Base-by-base conservation (phyloP, 2,113 vertebrate genomes). In the Euleptes europaea region DNA sequence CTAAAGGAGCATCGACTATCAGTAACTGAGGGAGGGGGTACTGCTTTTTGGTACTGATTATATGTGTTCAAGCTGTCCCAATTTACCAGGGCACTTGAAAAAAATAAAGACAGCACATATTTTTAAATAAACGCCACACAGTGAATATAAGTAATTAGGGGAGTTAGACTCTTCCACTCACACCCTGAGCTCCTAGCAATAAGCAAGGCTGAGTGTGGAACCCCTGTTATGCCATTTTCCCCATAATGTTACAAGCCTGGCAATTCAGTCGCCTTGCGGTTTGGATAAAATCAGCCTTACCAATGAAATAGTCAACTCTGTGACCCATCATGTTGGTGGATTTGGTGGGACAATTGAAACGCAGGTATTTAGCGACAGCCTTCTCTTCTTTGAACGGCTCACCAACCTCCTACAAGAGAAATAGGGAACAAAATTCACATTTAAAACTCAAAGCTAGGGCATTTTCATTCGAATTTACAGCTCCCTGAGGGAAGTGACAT, bases 251-350 rank as follows among this genome's bases (percentile, higher is more conserved):
- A 85, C 6, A 44, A 84, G 15, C 33, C 19, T 65, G 40, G 19
- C 2, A 42, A 4, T 33, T 31, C 54, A 5, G 5, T 47, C 19
- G 2, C 42, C 49, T 38, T 28, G 40, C 70, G 70, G 38, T 38
- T 71, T 42, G 21, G 66, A 54, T 82, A 83, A 70, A 88, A 28
- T 23, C 72, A 89, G 88, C 90, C 97, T 91, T 91, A 99, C 99
- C 99, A 69, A 98, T 97, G 88, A 99, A 99, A 95, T 99, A 99
- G 96, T 99, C 98, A 77, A 99, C 98, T 63, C 98, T 91, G 90
- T 99, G 99, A 65, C 98, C 98, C 98, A 99, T 98, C 99, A 99
- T 99, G 95, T 98, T 99, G 80, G 99, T 99, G 88, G 99, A 99
- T 94, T 99, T 99, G 89, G 98, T 98, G 65, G 98, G 98, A 91